Conservation (phyloP, 2,113 vertebrate genomes). For the Phylloscopus whistleri region DNA sequence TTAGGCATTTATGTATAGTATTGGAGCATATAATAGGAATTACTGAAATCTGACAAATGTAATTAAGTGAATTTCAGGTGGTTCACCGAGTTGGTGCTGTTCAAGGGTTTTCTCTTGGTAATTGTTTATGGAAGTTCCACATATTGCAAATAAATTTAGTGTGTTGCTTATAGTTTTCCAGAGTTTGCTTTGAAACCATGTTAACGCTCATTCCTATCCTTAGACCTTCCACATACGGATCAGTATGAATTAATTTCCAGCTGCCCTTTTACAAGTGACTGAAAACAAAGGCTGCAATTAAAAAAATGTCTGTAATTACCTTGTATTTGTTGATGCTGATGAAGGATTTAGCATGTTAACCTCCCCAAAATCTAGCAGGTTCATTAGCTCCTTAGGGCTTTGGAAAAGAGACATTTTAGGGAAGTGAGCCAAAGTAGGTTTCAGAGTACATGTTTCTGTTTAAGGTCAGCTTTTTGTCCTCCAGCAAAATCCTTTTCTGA, state of each 20-base stretch:
- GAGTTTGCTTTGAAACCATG: not conserved
- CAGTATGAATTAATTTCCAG: not conserved
- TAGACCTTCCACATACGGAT: fast-evolving
- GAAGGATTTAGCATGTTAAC: not conserved
- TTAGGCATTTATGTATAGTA: not conserved
- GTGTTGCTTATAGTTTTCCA: not conserved
- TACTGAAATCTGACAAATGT: not conserved
- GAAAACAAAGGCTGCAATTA: not conserved
- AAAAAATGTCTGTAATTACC: not conserved
- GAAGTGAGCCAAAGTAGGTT: not conserved
- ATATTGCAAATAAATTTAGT: not conserved
- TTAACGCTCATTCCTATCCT: fast-evolving
- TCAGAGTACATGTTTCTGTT: not conserved
- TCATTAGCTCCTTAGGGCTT: not conserved
- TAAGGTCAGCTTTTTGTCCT: not conserved
- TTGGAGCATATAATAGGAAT: not conserved
- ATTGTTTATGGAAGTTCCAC: not conserved
- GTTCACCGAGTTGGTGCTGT: not conserved
- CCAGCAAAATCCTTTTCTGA: not conserved
- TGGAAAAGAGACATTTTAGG: not conserved
- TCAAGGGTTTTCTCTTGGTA: not conserved
- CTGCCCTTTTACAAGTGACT: not conserved
- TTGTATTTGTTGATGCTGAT: not conserved
- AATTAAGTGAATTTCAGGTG: not conserved
- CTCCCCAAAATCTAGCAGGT: not conserved